Evolutionary conservation across 2,797 vertebrate species (phyloP).

Genomic region (Buceros bicornis): DNA sequence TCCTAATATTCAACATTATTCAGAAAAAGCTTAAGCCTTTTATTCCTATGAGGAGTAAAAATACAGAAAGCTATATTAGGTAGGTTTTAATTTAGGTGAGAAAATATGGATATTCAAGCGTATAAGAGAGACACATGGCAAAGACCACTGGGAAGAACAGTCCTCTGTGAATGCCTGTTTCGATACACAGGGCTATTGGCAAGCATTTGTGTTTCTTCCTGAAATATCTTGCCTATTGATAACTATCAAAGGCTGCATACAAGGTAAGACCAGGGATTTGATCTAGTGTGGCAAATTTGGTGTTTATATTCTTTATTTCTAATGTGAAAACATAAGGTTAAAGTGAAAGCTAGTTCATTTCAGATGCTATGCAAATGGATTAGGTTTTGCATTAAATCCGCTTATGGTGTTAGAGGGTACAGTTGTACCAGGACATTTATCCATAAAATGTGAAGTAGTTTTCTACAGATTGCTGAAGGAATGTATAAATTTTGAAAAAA

Average conservation of each 20-base stretch:
- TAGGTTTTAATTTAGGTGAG: background rate
- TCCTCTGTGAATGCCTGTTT: background rate
- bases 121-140: background rate
- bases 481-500: background rate
- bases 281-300: background rate
- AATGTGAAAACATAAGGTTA: background rate
- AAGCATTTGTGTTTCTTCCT: background rate
- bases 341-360: background rate
- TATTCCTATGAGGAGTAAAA: background rate
- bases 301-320: background rate
- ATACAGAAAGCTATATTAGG: background rate
- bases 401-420: background rate
- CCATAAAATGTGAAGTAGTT: background rate
- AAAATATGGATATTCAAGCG: background rate
- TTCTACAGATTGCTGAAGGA: background rate
- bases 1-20: background rate
- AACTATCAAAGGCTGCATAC: background rate
- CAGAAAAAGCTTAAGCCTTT: background rate
- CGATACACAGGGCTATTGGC: background rate
- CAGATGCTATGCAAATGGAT: background rate
- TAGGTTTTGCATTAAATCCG: conserved; percentile 25
- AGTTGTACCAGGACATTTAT: background rate
- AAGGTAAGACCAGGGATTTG: background rate
- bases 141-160: background rate
- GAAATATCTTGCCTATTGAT: background rate